phyloP scores from a whole-genome alignment of 1,140 invertebrate species.

The Trachymyrmex cornetzi region DNA sequence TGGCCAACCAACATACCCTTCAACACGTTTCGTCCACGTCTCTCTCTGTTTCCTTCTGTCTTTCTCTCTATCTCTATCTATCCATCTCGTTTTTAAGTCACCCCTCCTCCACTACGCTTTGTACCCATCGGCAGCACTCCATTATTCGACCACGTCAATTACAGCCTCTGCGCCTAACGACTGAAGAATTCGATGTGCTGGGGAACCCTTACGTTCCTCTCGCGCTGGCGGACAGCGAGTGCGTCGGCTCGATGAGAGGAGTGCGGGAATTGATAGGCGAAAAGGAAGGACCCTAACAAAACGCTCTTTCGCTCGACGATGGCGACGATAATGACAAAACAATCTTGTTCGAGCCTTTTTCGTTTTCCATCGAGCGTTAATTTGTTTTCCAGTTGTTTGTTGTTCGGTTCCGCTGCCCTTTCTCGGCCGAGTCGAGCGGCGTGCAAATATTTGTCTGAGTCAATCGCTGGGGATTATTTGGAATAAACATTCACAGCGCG shows the following conservation, averaged over 20 bases:
- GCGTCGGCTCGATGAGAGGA: slow-evolving; percentile 41
- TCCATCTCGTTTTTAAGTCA: slow-evolving; percentile 48
- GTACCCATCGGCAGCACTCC: slow-evolving; percentile 71
- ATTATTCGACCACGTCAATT: slow-evolving; percentile 76
- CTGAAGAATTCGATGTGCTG: slow-evolving; percentile 73
- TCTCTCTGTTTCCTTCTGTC: slow-evolving; percentile 39
- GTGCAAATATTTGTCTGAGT: slow-evolving; percentile 57
- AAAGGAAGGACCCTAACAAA: slow-evolving; percentile 59
- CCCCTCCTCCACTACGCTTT: slow-evolving; percentile 59
- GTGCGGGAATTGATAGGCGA: slow-evolving; percentile 61
- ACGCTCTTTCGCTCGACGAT: neutral
- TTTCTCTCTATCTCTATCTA: neutral
- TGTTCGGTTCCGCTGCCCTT: slow-evolving; percentile 20
- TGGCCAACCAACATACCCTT: slow-evolving; percentile 51
- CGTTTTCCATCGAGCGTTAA: slow-evolving; percentile 26
- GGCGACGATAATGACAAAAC: neutral
- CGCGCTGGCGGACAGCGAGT: slow-evolving; percentile 57
- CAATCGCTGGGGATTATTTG: slow-evolving; percentile 31
- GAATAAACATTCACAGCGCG: slow-evolving; percentile 62
- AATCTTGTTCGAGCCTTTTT: slow-evolving; percentile 23
- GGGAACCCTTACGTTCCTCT: slow-evolving; percentile 63
- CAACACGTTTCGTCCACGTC: slow-evolving; percentile 57
- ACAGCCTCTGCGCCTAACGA: slow-evolving; percentile 72
- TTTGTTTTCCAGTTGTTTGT: slow-evolving; percentile 46
- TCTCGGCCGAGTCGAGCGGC: slow-evolving; percentile 5